phyloP scores from a whole-genome alignment of 2,888 invertebrate genomes.

The Neoascia interrupta region DNA sequence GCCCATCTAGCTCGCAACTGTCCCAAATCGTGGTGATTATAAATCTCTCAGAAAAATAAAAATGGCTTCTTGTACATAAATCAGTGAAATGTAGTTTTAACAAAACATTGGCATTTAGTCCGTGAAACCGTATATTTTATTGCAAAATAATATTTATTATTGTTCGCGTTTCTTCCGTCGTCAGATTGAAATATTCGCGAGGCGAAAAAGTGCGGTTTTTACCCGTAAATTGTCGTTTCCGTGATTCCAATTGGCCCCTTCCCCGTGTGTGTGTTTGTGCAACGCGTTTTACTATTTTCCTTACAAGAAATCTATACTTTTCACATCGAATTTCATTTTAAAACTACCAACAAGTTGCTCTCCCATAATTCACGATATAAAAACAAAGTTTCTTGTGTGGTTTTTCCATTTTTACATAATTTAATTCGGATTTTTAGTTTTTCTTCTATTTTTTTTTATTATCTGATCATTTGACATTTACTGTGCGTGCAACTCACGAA shows the following conservation, averaged over 20 bases:
- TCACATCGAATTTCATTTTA: not conserved
- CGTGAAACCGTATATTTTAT: conserved; percentile 42
- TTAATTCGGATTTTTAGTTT: conserved; percentile 16
- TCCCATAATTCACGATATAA: not conserved
- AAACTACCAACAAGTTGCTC: not conserved
- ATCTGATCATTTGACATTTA: conserved; percentile 57
- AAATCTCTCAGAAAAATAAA: conserved; percentile 72
- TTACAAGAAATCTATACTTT: conserved; percentile 1
- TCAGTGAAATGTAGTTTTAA: conserved; percentile 62
- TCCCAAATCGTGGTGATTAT: conserved; percentile 67
- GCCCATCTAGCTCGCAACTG: too few relatives aligned
- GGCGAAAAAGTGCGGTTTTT: not conserved
- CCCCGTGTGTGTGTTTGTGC: conserved; percentile 32
- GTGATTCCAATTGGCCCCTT: conserved; percentile 2
- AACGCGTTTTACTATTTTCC: conserved; percentile 38
- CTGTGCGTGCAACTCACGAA: conserved; percentile 51
- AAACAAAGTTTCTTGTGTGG: not conserved
- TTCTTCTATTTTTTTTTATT: conserved; percentile 14
- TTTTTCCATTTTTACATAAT: conserved; percentile 11
- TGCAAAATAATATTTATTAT: conserved; percentile 45
- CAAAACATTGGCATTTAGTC: conserved; percentile 60
- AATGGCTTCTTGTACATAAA: conserved; percentile 74
- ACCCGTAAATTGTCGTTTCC: conserved; percentile 14
- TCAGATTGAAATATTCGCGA: conserved; percentile 15
- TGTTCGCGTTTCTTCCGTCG: conserved; percentile 22